Evolutionary conservation across 1,140 invertebrate genomes (phyloP).

Genomic region (Orchestia grillus): DNA sequence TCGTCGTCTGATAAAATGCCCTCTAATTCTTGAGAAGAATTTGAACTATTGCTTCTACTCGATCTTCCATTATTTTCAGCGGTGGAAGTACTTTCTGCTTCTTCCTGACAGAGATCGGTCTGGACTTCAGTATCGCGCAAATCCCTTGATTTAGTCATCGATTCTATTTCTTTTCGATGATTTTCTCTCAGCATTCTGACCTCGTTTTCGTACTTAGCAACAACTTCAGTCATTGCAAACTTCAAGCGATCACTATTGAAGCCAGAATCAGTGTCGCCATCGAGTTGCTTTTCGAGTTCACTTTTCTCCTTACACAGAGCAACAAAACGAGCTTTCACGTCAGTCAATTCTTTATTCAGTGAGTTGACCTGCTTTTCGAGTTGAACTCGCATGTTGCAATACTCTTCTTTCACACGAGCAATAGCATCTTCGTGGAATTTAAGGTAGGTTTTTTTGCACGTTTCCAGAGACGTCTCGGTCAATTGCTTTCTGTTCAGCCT

Average conservation of each 20-base stretch:
- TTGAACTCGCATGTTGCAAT: conserved; percentile 52
- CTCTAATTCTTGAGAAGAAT: neutral
- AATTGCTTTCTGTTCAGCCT: neutral
- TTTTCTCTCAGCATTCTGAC: neutral
- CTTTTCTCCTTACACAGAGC: conserved; percentile 62
- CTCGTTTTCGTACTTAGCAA: neutral
- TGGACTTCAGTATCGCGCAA: neutral
- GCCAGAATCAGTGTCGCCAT: neutral
- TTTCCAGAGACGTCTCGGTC: conserved; percentile 47
- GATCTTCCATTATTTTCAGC: neutral
- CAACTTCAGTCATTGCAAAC: neutral
- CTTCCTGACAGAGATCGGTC: neutral
- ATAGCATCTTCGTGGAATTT: conserved; percentile 66
- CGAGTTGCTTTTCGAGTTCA: conserved; percentile 60
- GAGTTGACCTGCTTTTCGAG: conserved; percentile 58
- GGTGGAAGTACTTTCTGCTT: neutral
- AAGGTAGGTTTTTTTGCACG: conserved; percentile 59
- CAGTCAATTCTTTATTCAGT: conserved; percentile 59
- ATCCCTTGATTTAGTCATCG: neutral
- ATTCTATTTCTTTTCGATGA: neutral
- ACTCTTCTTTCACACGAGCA: conserved; percentile 58
- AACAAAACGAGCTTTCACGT: conserved; percentile 60
- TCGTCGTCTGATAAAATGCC: neutral
- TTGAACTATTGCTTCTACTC: neutral
- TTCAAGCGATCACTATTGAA: conserved; percentile 1